These are phyloP conservation scores for Lysandra bellargus DNA, from an alignment of 2,888 invertebrate species.

Conservation along the genomic window DNA sequence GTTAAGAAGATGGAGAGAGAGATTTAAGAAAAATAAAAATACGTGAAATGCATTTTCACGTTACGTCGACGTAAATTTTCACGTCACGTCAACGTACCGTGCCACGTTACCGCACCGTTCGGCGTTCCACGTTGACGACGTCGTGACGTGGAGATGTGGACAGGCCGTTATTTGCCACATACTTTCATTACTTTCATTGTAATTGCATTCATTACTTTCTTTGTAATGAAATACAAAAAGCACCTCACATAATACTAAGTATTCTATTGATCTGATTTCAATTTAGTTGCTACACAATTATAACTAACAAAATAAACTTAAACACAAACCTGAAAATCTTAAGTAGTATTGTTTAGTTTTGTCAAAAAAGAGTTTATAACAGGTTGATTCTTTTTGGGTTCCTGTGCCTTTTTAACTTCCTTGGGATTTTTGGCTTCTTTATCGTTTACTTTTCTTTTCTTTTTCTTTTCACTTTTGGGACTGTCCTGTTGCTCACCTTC, in stretches of 20 bases:
- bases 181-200: neutral
- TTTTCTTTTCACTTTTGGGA: slow-evolving; percentile 67
- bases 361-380: slow-evolving; percentile 71
- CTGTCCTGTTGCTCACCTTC: slow-evolving; percentile 58
- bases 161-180: neutral
- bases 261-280: neutral
- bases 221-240: neutral
- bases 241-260: neutral
- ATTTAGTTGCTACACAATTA: slow-evolving; percentile 14
- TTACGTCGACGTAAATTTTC: too few species aligned
- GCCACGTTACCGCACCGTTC: too few species aligned
- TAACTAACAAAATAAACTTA: neutral
- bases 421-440: slow-evolving; percentile 59
- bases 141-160: too few species aligned
- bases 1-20: too few species aligned
- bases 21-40: too few species aligned
- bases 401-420: slow-evolving; percentile 59
- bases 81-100: too few species aligned
- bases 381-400: slow-evolving; percentile 66
- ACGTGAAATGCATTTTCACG: too few species aligned
- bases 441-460: slow-evolving; percentile 58
- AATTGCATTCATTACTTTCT: neutral
- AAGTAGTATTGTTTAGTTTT: slow-evolving; percentile 51
- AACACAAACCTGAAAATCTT: slow-evolving; percentile 9
- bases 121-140: too few species aligned